These are phyloP conservation scores for Polypterus bichir DNA, from an alignment of 2,113 vertebrate species.

Conservation along the genomic window DNA sequence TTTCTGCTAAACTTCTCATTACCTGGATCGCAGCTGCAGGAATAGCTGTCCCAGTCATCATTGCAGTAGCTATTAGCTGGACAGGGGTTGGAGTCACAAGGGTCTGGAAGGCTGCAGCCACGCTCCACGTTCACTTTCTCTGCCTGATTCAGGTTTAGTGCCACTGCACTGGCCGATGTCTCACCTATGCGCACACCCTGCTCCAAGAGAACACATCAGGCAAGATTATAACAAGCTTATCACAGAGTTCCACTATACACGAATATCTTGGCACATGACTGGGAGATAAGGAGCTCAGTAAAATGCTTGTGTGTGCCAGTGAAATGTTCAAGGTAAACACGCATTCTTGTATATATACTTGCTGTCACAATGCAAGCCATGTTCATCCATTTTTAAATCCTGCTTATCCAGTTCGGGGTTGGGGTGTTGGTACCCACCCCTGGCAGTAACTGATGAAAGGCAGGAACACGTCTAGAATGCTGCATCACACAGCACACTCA, in stretches of 20 bases:
- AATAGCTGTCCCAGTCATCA: constrained; percentile 74
- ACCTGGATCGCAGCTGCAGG: constrained; percentile 79
- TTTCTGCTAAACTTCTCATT: constrained; percentile 9
- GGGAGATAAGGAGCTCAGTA: background rate
- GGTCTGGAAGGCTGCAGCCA: constrained; percentile 71
- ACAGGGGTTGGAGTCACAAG: constrained; percentile 74
- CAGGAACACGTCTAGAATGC: too few species aligned
- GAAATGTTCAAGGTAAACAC: too few species aligned
- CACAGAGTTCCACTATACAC: too few species aligned
- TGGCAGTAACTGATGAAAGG: too few species aligned
- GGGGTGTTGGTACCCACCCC: too few species aligned
- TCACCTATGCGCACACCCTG: constrained; percentile 70
- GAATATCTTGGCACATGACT: background rate
- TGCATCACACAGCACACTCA: too few species aligned
- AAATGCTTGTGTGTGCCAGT: background rate
- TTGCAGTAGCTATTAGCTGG: constrained; percentile 75
- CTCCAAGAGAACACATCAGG: background rate
- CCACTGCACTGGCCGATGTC: constrained; percentile 14
- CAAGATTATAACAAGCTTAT: too few species aligned
- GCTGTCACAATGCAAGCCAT: too few species aligned
- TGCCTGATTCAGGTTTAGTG: constrained; percentile 53
- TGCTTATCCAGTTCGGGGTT: too few species aligned
- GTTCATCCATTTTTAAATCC: too few species aligned
- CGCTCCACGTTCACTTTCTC: constrained; percentile 60
- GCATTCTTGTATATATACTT: too few species aligned